Evolutionary conservation across 2,113 vertebrate species (phyloP), one percentile per base, ranked within the genome.

Genomic region (Rhegmatorhina hoffmannsi): DNA sequence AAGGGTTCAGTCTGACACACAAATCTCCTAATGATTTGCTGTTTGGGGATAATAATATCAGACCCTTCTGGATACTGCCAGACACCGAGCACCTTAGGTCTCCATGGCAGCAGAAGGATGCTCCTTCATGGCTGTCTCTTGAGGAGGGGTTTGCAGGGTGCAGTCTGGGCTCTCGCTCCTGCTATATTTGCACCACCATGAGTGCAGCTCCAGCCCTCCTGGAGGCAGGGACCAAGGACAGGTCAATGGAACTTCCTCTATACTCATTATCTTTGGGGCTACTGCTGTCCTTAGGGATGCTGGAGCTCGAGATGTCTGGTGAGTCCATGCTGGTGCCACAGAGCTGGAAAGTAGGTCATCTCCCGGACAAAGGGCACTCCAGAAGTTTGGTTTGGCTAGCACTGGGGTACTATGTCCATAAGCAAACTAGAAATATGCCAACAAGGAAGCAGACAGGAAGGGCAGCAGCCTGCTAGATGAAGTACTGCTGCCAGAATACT

Each of bases 1-100:
- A n/a, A 68, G 17, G 0, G 0, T 68, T 87, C 55, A 38, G 1
- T 25, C 56, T 74, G 56, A 49, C 44, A 53, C 24, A 36, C 0
- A 2, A 29, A 84, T 31, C 68, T 76, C 49, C 34, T 74, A 40
- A 44, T 34, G n/a, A 58, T 56, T 80, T 81, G 50, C 17, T 31
- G 29, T 34, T 91, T 70, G 38, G 26, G 33, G 43, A 34, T 26
- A 40, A 17, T 63, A 38, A 75, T 5, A 19, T 64, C 9, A 3
- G 50, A 38, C 79, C 16, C 9, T 89, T 46, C 59, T 36, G 56
- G 24, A 38, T 13, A 3, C 1, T 77, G 38, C 34, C 40, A 66
- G 50, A 13, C 16, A 31, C 23, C 0, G 2, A 82, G 36, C 0
- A 5, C 31, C 40, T 62, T 28, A n/a, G 25, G 7, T 64, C 13